Base-by-base conservation (phyloP, 2,113 vertebrate species). In the Nothocercus nigrocapillus region DNA sequence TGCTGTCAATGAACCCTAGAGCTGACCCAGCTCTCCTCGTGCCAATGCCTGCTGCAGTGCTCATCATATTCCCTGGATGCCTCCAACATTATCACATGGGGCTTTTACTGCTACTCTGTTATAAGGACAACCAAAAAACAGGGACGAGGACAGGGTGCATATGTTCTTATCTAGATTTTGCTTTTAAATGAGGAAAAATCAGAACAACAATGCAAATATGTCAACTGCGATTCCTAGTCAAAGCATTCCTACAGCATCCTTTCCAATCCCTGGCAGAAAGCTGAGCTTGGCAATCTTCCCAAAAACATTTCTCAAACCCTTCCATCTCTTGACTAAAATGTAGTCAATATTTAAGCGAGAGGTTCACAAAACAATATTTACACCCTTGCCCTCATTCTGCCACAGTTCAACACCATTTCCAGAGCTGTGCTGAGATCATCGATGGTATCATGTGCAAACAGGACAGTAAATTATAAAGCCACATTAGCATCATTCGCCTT, bases 401-500 rank as follows among this genome's bases (percentile, higher is more conserved):
- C 73, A 79, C 72, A 88, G 27, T 89, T 73, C 85, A 88, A 81
- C 30, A 78, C 44, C 49, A 89, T 64, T 84, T 88, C 62, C 69
- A 85, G 83, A 88, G 68, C 11, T 76, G 58, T 54, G 76, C 70
- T 95, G 94, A 97, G 91, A 89, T 93, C 78, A 85, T 27, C 73
- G 89, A 96, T 90, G 61, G 58, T 87, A 95, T 72, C 89, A 83
- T 78, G n/a, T 74, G 77, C 47, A 89, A 96, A 91, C 4, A 53
- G 47, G 73, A 49, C 79, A 94, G 49, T 88, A 91, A 96, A 96
- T 96, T 68, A 88, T 77, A 77, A 91, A 77, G 68, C 53, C 32
- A 9, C 8, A 6, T 75, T 72, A 49, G 56, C 74, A 86, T 28
- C n/a, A 63, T 47, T 94, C 0, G 2, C 80, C 85, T 90, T 88